A percentile compares a stretch with the other conserved stretches of the same genome.
Conservation (phyloP, 2,888 invertebrate genomes). For the Leptinotarsa juncta region DNA sequence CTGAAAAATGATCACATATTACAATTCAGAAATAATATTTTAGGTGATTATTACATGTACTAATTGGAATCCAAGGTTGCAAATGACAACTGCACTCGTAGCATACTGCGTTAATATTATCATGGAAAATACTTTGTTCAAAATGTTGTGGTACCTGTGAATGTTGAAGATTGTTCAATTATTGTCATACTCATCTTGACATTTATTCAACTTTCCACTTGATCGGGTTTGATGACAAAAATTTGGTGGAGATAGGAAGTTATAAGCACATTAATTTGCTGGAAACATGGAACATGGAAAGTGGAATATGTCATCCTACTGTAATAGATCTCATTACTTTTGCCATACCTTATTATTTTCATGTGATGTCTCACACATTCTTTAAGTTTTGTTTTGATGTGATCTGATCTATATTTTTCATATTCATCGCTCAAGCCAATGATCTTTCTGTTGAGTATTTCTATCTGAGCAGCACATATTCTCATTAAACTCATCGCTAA, state of each 20-base stretch:
- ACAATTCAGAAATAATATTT: background rate
- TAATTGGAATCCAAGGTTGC: constrained; percentile 52
- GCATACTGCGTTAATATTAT: constrained; percentile 50
- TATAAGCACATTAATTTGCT: too few relatives aligned
- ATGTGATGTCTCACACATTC: constrained; percentile 47
- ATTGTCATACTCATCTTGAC: too few relatives aligned
- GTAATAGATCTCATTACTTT: too few relatives aligned
- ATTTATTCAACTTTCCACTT: too few relatives aligned
- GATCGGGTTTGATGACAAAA: too few relatives aligned
- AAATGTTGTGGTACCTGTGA: constrained; percentile 17
- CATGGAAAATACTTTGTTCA: constrained; percentile 50
- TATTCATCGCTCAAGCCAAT: constrained; percentile 19
- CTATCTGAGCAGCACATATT: constrained; percentile 50
- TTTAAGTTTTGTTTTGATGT: constrained; percentile 28
- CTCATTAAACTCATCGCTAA: constrained; percentile 51
- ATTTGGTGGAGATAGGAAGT: too few relatives aligned
- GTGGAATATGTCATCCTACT: too few relatives aligned
- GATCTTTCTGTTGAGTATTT: constrained; percentile 50
- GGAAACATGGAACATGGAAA: too few relatives aligned
- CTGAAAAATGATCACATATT: constrained; percentile 32
- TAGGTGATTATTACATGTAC: constrained; percentile 41
- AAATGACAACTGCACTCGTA: constrained; percentile 53
- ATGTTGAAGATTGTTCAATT: background rate
- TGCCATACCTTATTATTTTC: constrained; percentile 44
- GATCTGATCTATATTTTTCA: constrained; percentile 24